A percentile compares a stretch with the other conserved stretches of the same genome.
Conservation (phyloP, 2,113 vertebrate species). For the Tenrec ecaudatus region DNA sequence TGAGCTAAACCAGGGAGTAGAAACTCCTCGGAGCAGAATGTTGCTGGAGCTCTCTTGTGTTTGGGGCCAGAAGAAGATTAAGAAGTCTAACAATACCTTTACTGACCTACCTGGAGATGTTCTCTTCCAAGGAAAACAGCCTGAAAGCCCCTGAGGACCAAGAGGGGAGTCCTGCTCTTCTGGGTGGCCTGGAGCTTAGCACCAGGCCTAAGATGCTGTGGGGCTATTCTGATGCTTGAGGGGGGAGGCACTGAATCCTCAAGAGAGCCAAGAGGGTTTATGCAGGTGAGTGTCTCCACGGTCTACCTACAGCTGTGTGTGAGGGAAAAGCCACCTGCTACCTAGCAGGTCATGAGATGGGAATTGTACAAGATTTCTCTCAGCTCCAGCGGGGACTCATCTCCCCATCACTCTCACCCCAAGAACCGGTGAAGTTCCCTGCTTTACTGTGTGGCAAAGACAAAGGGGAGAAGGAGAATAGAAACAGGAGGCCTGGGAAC, state of each 20-base stretch:
- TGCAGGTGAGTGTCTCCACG: too few species aligned
- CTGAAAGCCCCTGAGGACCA: neutral
- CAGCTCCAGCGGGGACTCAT: neutral
- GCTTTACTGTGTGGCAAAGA: neutral
- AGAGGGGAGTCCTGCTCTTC: neutral
- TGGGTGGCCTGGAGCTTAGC: neutral
- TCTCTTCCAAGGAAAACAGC: conserved; percentile 6
- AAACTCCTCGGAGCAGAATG: conserved; percentile 40
- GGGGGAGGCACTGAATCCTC: neutral
- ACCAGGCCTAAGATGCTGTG: neutral
- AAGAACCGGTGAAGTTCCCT: neutral
- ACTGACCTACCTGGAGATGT: neutral
- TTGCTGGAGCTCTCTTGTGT: neutral
- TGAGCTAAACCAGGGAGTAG: neutral
- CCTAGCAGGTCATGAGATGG: neutral
- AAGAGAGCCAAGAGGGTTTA: neutral
- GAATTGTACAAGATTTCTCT: neutral
- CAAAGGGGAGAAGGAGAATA: neutral
- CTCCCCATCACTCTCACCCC: neutral
- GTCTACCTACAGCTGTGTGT: neutral
- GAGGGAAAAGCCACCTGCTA: too few species aligned
- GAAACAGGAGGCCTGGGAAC: too few species aligned
- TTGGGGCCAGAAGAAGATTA: conserved; percentile 7
- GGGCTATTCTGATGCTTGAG: neutral
- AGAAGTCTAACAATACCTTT: neutral